A percentile compares a stretch with the other conserved stretches of the same genome.
Evolutionary conservation across 1,140 invertebrate species (phyloP).

Genomic region (Bombus terrestris): DNA sequence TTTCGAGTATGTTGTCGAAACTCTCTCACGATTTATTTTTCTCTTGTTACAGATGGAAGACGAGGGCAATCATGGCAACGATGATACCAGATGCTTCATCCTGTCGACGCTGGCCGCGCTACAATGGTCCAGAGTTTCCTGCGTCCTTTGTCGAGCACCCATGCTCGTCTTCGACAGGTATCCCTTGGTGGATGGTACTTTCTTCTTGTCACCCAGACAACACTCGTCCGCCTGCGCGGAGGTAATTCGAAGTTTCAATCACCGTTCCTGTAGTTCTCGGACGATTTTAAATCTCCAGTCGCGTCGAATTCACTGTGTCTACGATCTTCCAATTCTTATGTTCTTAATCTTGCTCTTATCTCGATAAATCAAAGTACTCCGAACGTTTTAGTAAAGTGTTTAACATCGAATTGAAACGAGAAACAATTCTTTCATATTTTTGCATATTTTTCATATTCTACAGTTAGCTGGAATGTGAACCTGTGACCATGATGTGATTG

Average conservation of each 20-base stretch:
- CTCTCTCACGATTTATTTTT: background rate
- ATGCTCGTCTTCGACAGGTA: constrained; percentile 98
- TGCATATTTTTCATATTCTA: too few species aligned
- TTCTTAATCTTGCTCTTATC: too few species aligned
- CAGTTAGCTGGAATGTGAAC: background rate
- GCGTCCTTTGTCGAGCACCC: constrained; percentile 93
- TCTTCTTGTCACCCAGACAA: constrained; percentile 96
- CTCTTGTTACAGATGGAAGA: constrained; percentile 93
- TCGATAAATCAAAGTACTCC: too few species aligned
- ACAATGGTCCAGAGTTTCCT: constrained; percentile 91
- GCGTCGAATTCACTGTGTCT: too few species aligned
- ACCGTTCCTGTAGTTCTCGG: background rate
- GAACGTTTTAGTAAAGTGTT: too few species aligned
- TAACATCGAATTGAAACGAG: too few species aligned
- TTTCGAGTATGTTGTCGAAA: background rate
- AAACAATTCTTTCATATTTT: too few species aligned
- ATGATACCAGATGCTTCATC: constrained; percentile 97
- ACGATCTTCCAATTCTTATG: too few species aligned
- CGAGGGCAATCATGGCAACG: constrained; percentile 97
- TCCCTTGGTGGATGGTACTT: constrained; percentile 97
- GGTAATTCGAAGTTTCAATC: constrained; percentile 83
- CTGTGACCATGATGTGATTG: background rate
- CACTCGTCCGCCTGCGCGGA: constrained; percentile 92
- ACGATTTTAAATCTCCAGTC: too few species aligned
- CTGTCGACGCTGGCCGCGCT: constrained; percentile 93